Conservation (phyloP, 2,888 invertebrate genomes). For the Spisula subtruncata region DNA sequence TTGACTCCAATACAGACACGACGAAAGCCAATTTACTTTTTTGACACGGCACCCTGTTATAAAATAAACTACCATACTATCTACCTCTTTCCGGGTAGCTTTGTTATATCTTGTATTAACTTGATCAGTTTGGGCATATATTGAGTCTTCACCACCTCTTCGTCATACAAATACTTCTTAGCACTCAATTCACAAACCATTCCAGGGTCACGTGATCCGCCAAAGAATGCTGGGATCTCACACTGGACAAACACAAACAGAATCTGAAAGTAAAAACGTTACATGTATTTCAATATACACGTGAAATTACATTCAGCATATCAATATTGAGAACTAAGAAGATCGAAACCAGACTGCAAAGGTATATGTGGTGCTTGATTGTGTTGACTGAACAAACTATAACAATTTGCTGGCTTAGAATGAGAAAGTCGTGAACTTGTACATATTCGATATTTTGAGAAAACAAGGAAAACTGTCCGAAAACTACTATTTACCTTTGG, state of each 20-base stretch:
- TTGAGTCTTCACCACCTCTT: neutral
- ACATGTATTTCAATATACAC: neutral
- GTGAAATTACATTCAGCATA: neutral
- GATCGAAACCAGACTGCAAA: no score
- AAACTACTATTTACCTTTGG: no score
- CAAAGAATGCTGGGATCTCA: neutral
- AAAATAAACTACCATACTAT: neutral
- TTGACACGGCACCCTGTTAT: no score
- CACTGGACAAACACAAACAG: neutral
- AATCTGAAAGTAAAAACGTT: neutral
- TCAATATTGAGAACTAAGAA: neutral
- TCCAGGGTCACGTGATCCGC: conserved; percentile 11
- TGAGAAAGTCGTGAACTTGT: no score
- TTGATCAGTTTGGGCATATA: neutral
- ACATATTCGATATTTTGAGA: no score
- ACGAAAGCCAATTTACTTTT: no score
- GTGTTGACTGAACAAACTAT: no score
- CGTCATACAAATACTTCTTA: neutral
- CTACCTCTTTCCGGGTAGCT: conserved; percentile 18
- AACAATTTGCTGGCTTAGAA: no score
- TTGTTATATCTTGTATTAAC: neutral
- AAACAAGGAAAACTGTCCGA: no score
- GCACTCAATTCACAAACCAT: conserved; percentile 14
- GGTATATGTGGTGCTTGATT: no score
- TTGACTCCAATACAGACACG: no score